Base-by-base conservation (phyloP, 1,140 invertebrate genomes). In the Capitella teleta region DNA sequence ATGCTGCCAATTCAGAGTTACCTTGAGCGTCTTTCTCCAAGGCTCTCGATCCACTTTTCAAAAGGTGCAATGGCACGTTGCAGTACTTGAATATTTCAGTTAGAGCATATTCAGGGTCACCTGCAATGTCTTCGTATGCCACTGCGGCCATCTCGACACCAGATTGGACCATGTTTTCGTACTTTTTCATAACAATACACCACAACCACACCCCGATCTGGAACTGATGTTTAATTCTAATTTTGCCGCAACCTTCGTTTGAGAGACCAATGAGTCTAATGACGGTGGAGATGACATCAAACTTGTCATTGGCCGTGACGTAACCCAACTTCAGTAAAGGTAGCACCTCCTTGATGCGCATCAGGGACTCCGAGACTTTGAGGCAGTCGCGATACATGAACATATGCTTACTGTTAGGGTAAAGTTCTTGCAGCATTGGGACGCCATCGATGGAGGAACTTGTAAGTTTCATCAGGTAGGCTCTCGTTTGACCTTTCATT, bases 321-420 rank as follows among this genome's bases (percentile, higher is more conserved):
- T 24, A 21, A 8, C n/a, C 6, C 10, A 24, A 14, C 42, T 25
- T 18, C 4, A 18, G 16, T 14, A 24, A n/a, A 8, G 42, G 42
- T 16, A 44, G 42, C 21, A 24, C 42, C 23, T 44, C 24, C 42
- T 14, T 24, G 6, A 49, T 28, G 2, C 37, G 34, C 21, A 41
- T 41, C 8, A 49, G 3, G 6, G 48, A 49, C 25, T 49, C 24
- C 23, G 36, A 16, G 10, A 49, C 48, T 21, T 40, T 40, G 8
- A 49, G 24, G 10, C n/a, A 14, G 25, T 49, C 38, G n/a, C 48
- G 36, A 28, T 49, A 49, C 18, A 49, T 40, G 34, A 43, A 49
- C 37, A 49, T 12, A 25, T 23, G 8, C 14, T 19, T 25, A 2
- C 36, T 10, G 10, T 49, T 49, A 18, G 48, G 38, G 28, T 37